Conservation (phyloP, 2,113 vertebrate species). For the Eolophus roseicapilla region DNA sequence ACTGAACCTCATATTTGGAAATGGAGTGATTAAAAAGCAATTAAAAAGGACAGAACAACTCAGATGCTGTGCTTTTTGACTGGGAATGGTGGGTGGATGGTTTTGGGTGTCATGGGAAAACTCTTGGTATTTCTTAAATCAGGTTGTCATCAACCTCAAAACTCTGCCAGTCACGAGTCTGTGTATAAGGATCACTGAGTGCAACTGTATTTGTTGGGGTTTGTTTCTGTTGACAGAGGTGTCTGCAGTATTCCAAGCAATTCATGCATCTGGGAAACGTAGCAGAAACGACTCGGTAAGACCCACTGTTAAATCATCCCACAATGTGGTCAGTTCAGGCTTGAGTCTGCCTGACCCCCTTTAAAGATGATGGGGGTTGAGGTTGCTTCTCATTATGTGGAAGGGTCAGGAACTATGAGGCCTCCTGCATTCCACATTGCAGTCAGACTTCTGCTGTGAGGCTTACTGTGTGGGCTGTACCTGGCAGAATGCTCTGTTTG, state of each 20-base stretch:
- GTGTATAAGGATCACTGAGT: not conserved
- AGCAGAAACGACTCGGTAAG: slow-evolving; percentile 89
- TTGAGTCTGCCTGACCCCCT: not conserved
- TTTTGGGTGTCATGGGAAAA: not conserved
- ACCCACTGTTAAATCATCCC: not conserved
- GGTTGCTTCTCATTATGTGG: not conserved
- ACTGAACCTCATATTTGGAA: not conserved
- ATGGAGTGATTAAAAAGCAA: not conserved
- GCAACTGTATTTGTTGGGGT: not conserved
- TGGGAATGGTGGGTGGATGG: not conserved
- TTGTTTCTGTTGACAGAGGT: slow-evolving; percentile 81
- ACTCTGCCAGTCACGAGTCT: not conserved
- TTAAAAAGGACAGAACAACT: not conserved
- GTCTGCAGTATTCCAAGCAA: slow-evolving; percentile 90
- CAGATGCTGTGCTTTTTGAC: not conserved
- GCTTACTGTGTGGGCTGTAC: not conserved
- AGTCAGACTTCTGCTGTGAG: not conserved
- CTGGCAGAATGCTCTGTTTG: not conserved
- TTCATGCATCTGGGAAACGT: slow-evolving; percentile 94
- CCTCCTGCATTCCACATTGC: not conserved
- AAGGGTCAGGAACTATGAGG: not conserved
- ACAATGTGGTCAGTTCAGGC: not conserved
- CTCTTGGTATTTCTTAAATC: not conserved
- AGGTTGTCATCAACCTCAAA: not conserved
- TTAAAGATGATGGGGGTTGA: not conserved